Evolutionary conservation across 2,113 vertebrate species (phyloP).

Genomic region (Nanorana parkeri): DNA sequence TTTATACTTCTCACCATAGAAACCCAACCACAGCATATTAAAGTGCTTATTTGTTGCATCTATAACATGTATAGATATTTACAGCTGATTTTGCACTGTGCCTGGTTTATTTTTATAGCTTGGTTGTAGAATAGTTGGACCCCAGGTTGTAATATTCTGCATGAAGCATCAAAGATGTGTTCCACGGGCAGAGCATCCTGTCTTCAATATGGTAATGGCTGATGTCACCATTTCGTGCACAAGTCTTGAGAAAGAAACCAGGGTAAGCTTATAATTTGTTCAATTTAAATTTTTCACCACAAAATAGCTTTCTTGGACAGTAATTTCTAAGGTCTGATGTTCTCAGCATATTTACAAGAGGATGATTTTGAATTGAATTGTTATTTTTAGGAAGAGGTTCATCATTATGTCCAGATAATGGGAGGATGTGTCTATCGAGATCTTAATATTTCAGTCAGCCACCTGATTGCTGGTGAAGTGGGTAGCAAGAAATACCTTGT

Average conservation of each 20-base stretch:
- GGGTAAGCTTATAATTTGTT: constrained; percentile 72
- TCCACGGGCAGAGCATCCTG: constrained; percentile 88
- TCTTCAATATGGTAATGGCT: constrained; percentile 95
- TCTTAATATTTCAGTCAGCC: constrained; percentile 90
- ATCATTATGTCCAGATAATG: constrained; percentile 92
- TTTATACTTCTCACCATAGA: too few species aligned
- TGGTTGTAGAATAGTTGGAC: constrained; percentile 92
- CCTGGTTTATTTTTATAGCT: constrained; percentile 71
- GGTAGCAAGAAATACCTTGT: constrained; percentile 98
- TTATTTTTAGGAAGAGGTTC: constrained; percentile 83
- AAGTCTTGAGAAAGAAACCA: constrained; percentile 86
- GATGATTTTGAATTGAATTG: neutral
- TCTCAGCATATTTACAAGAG: neutral
- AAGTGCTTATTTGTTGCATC: neutral
- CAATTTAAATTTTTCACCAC: neutral
- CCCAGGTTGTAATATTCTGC: constrained; percentile 91
- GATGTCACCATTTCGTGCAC: constrained; percentile 90
- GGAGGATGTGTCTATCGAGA: constrained; percentile 89
- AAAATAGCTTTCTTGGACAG: neutral
- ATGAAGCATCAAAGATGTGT: constrained; percentile 88
- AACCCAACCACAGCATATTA: neutral
- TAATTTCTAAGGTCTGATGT: neutral
- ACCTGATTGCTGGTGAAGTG: constrained; percentile 95
- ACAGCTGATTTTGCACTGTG: neutral
- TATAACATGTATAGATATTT: neutral